Percentiles rank a stretch among this genome's conserved stretches.
These are phyloP conservation scores for Trachelus troglodyta DNA, from an alignment of 2,888 invertebrate species.

Conservation along the genomic window DNA sequence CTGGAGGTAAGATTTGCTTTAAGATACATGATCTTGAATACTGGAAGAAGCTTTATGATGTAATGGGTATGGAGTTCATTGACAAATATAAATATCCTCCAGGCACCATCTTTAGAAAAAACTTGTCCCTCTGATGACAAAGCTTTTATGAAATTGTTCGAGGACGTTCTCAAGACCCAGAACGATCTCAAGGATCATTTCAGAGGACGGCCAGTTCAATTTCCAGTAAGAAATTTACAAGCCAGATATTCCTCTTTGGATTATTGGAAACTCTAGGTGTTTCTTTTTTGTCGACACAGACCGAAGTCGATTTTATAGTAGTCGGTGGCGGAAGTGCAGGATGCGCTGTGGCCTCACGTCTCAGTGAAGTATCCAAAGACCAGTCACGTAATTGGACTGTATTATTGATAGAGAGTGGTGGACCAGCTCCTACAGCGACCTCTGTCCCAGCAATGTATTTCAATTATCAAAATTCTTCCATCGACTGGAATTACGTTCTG, in stretches of 20 bases:
- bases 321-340: slow-evolving; percentile 1
- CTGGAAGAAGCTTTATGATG: not conserved
- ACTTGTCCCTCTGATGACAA: slow-evolving; percentile 9
- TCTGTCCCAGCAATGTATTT: slow-evolving; percentile 14
- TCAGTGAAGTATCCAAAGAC: not conserved
- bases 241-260: not conserved
- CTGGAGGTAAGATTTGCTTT: not conserved
- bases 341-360: not conserved
- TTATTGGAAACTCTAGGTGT: not conserved
- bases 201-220: slow-evolving; percentile 7
- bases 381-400: slow-evolving; percentile 3
- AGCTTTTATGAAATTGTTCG: slow-evolving; percentile 12
- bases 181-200: slow-evolving; percentile 14
- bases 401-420: slow-evolving; percentile 1
- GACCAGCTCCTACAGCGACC: slow-evolving; percentile 1
- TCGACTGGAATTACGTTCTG: slow-evolving; percentile 13
- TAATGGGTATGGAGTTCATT: not conserved
- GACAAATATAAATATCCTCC: not conserved
- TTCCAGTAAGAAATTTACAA: slow-evolving; percentile 10
- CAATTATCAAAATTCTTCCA: slow-evolving; percentile 11
- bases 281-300: not conserved
- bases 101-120: slow-evolving; percentile 5
- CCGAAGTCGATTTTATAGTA: not conserved
- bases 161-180: slow-evolving; percentile 16
- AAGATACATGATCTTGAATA: not conserved